These are phyloP conservation scores for Drosophila leonis DNA, from an alignment of 2,888 invertebrate species.

Conservation along the genomic window DNA sequence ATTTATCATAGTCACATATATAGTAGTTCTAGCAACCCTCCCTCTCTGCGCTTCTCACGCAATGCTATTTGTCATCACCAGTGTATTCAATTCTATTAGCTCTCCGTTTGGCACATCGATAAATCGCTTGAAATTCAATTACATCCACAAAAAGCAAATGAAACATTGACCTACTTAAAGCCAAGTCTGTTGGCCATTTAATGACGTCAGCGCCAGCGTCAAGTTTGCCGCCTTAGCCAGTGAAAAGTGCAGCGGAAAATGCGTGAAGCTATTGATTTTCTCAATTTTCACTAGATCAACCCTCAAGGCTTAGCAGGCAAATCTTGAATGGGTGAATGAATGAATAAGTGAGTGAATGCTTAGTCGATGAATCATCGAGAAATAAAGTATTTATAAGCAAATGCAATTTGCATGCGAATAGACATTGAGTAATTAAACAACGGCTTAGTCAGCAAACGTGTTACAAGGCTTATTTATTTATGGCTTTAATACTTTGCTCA, in stretches of 20 bases:
- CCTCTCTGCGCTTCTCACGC: conserved; percentile 5
- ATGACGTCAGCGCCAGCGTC: conserved; percentile 63
- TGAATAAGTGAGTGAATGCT: conserved; percentile 8
- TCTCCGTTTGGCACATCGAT: conserved; percentile 29
- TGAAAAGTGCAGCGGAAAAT: conserved; percentile 63
- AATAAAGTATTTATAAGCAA: conserved; percentile 36
- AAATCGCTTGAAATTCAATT: conserved; percentile 63
- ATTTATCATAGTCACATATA: neutral
- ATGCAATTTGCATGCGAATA: conserved; percentile 58
- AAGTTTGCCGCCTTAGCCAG: conserved; percentile 22
- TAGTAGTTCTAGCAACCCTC: neutral
- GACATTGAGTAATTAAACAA: conserved; percentile 37
- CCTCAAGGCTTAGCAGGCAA: conserved; percentile 28
- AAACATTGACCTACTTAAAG: conserved; percentile 70
- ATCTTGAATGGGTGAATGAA: conserved; percentile 13
- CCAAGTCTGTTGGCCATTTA: conserved; percentile 50
- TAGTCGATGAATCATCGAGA: conserved; percentile 53
- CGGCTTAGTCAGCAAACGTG: conserved; percentile 56
- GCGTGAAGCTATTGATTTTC: conserved; percentile 66
- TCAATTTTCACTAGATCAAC: conserved; percentile 12
- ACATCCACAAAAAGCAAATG: conserved; percentile 54
- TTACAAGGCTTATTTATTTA: conserved; percentile 31
- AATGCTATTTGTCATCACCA: conserved; percentile 19
- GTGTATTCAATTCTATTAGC: conserved; percentile 10
- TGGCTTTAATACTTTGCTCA: conserved; percentile 14